These are phyloP conservation scores for Onchidella celtica DNA, from an alignment of 2,888 invertebrate genomes.

Conservation along the genomic window DNA sequence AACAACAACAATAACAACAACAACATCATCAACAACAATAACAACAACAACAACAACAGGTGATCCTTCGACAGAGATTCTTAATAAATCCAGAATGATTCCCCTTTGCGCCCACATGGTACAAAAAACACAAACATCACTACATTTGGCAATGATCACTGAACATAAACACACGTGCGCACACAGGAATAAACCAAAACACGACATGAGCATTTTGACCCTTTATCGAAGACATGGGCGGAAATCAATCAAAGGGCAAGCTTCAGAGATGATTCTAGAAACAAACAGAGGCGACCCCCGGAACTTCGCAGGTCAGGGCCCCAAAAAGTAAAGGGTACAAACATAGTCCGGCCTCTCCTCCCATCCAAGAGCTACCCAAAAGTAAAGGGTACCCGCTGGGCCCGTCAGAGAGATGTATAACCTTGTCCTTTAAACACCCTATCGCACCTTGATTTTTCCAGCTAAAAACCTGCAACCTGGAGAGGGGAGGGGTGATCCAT, in stretches of 20 bases:
- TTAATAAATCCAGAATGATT: too few relatives aligned
- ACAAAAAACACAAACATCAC: too few relatives aligned
- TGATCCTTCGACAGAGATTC: too few relatives aligned
- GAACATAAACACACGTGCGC: not conserved
- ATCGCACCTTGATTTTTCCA: not conserved
- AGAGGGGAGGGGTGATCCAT: not conserved
- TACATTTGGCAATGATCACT: too few relatives aligned
- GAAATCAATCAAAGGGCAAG: not conserved
- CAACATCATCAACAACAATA: too few relatives aligned
- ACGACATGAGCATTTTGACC: not conserved
- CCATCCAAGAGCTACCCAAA: too few relatives aligned
- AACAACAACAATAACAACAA: too few relatives aligned
- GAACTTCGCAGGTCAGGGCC: not conserved
- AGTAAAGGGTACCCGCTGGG: not conserved
- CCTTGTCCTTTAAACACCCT: not conserved
- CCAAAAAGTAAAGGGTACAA: too few relatives aligned
- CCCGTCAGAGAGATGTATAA: not conserved
- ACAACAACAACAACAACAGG: too few relatives aligned
- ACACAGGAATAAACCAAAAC: not conserved
- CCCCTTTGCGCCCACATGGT: too few relatives aligned
- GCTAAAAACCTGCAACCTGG: not conserved
- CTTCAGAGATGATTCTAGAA: not conserved
- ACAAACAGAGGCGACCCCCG: not conserved
- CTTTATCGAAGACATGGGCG: not conserved
- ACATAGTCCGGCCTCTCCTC: too few relatives aligned